These are phyloP conservation scores for Strigamia transsilvanica DNA, from an alignment of 2,888 invertebrate species.

Conservation along the genomic window DNA sequence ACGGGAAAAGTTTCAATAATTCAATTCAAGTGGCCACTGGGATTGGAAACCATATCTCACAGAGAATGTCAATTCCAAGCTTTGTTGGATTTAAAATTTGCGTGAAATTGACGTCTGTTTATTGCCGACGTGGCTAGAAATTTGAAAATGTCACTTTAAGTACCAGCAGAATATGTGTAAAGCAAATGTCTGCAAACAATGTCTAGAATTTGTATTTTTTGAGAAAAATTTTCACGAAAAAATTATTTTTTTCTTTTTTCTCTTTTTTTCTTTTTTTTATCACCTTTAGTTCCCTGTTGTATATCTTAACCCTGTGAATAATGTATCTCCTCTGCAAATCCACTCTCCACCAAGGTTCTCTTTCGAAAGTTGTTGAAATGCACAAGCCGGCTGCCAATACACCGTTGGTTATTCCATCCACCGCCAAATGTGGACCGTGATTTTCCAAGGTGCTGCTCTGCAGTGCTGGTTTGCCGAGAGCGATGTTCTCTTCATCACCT, in stretches of 20 bases:
- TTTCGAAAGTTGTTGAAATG: slow-evolving; percentile 58
- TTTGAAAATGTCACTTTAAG: too few species aligned
- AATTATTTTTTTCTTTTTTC: too few species aligned
- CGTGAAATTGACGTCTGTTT: too few species aligned
- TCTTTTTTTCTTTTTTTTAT: too few species aligned
- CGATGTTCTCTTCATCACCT: slow-evolving; percentile 57
- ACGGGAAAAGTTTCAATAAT: background rate
- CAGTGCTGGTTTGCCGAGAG: slow-evolving; percentile 59
- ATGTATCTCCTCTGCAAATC: slow-evolving; percentile 59
- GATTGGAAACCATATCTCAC: background rate
- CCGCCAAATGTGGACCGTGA: slow-evolving; percentile 58
- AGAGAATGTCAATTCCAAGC: background rate
- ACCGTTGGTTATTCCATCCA: slow-evolving; percentile 57
- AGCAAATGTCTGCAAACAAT: too few species aligned
- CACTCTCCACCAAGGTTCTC: slow-evolving; percentile 60
- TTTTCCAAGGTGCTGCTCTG: slow-evolving; percentile 58
- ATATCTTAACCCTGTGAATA: slow-evolving; percentile 59
- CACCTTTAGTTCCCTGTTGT: slow-evolving; percentile 53
- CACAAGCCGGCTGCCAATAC: slow-evolving; percentile 56
- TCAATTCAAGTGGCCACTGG: background rate
- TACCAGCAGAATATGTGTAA: too few species aligned
- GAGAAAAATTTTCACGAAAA: too few species aligned
- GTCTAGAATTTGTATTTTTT: too few species aligned
- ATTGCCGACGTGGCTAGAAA: too few species aligned
- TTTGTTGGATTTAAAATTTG: background rate